phyloP scores from a whole-genome alignment of 2,113 vertebrate genomes.

The Seriola aureovittata region DNA sequence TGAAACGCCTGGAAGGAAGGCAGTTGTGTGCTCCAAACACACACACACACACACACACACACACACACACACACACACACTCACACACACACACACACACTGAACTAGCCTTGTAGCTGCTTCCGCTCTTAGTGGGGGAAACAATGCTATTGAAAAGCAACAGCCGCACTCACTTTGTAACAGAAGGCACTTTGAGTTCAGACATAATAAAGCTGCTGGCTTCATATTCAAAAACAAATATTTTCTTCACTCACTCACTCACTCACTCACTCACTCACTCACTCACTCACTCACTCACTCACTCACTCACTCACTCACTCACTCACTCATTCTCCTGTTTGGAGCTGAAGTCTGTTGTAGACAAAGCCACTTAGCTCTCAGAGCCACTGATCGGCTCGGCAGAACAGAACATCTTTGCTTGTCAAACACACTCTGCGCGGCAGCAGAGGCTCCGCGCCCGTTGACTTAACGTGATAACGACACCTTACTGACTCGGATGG shows the following conservation, averaged over 20 bases:
- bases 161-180: background rate
- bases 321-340: background rate
- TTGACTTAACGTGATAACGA: conserved; percentile 53
- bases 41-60: conserved; percentile 34
- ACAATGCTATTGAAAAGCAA: conserved; percentile 65
- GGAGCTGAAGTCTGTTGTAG: conserved; percentile 28
- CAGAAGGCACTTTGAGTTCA: conserved; percentile 31
- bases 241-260: background rate
- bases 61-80: conserved; percentile 26
- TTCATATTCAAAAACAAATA: conserved; percentile 43
- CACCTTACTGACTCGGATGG: conserved; percentile 48
- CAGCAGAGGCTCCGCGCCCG: background rate
- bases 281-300: too few species aligned
- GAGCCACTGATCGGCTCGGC: conserved; percentile 54
- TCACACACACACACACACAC: conserved; percentile 27
- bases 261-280: background rate
- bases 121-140: conserved; percentile 56
- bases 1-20: conserved; percentile 58
- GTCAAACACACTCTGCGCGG: conserved; percentile 49
- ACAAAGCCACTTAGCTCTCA: conserved; percentile 57
- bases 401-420: conserved; percentile 45
- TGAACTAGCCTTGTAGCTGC: conserved; percentile 4
- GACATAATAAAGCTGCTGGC: conserved; percentile 17
- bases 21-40: conserved; percentile 5
- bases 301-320: too few species aligned